phyloP scores from a whole-genome alignment of 2,113 vertebrate genomes.

The Tragelaphus imberbis region DNA sequence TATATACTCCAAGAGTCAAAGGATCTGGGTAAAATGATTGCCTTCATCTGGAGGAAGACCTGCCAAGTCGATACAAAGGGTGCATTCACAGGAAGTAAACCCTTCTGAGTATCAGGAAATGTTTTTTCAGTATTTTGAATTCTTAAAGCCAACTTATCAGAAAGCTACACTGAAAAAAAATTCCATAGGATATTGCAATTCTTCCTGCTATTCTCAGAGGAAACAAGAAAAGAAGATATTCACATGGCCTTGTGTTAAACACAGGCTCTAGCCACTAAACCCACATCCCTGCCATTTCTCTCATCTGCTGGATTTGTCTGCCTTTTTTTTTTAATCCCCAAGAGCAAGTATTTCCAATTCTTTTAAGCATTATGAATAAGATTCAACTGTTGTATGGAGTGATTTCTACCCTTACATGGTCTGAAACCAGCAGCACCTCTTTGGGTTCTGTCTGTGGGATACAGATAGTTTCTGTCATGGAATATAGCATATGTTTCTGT shows the following conservation, averaged over 20 bases:
- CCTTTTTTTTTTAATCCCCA: background rate
- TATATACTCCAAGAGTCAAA: rapidly evolving
- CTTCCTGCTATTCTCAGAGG: background rate
- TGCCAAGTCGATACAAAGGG: background rate
- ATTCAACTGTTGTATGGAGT: background rate
- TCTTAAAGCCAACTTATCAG: background rate
- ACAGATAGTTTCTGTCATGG: background rate
- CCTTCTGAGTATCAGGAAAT: background rate
- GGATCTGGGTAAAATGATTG: background rate
- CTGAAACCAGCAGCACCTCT: background rate
- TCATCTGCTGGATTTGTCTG: background rate
- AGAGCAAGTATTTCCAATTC: background rate
- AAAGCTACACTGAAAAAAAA: background rate
- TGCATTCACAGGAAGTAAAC: background rate
- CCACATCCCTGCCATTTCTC: rapidly evolving
- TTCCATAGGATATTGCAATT: background rate
- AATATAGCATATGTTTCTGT: background rate
- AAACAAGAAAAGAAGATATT: background rate
- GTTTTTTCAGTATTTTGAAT: background rate
- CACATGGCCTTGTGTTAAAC: background rate
- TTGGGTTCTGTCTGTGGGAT: background rate
- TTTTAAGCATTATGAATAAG: background rate
- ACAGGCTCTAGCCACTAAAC: background rate
- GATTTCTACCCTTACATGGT: background rate
- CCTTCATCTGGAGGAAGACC: background rate